Evolutionary conservation across 2,888 invertebrate species (phyloP), one percentile per base, ranked within the genome.

Genomic region (Amblyjoppa proteus): DNA sequence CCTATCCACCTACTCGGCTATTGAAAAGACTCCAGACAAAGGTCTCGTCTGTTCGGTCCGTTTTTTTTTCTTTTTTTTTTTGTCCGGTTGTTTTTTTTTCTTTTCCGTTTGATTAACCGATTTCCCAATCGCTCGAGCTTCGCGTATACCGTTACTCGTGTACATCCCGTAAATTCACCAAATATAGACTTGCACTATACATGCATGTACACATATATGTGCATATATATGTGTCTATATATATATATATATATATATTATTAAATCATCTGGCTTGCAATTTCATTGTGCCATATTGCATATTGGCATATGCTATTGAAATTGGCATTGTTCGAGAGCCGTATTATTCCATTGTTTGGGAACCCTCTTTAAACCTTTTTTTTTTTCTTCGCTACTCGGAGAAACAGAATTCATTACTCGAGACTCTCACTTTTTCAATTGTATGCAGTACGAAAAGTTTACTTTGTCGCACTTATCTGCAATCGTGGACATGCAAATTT

Each of bases 221-320:
- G 9, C 9, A 38, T 1, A 4, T 38, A 9, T 38, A 38, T 38
- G 38, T 2, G 4, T 34, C 34, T 34, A 9, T 61, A 28, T 13
- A 51, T 28, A n/a, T 38, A 49, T 9, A 38, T 70, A 61, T 71
- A 64, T 51, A 66, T 56, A 25, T 45, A 71, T 45, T 31, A 61
- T 78, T 74, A 82, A 61, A 79, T 85, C 82, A 82, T 68, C 28
- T 68, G 71, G 66, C 56, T 58, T 34, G 73, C 41, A 71, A 78
- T 83, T 51, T 76, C 79, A 80, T 85, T 82, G 82, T 73, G 79
- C 75, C 82, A 82, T 58, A 82, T 75, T 79, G 58, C 25, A 69
- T 75, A 81, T 79, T 78, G 85, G 51, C 82, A 82, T 85, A 82
- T 82, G 85, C 76, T 79, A 75, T 81, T 71, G 79, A 85, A 82